These are phyloP conservation scores for Phocoena phocoena DNA, from an alignment of 2,113 vertebrate species.

Conservation along the genomic window DNA sequence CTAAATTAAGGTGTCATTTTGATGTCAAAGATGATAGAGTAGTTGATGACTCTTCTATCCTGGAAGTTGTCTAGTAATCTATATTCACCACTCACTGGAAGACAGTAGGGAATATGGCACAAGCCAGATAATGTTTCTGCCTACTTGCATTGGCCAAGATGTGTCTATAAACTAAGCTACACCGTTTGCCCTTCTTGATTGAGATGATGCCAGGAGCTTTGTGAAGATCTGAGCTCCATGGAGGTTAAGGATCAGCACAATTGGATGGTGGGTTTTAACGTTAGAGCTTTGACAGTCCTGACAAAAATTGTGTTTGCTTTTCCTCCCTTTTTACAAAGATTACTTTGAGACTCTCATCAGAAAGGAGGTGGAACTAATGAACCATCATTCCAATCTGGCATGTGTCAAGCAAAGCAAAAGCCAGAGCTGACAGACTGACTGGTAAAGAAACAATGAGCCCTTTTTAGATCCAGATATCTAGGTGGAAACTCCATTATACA, in stretches of 20 bases:
- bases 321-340: background rate
- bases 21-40: too few relatives aligned
- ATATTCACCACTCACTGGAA: background rate
- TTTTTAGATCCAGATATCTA: background rate
- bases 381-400: background rate
- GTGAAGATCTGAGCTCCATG: background rate
- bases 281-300: background rate
- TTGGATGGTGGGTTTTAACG: background rate
- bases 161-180: background rate
- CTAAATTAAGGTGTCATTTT: background rate
- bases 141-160: background rate
- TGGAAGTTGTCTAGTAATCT: background rate
- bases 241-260: background rate
- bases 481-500: background rate
- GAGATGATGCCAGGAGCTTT: background rate
- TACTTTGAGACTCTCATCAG: background rate
- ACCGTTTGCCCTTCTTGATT: background rate
- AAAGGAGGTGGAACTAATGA: background rate
- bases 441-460: background rate
- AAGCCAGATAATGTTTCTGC: background rate
- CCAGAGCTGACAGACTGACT: background rate
- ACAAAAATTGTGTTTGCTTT: background rate
- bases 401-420: background rate
- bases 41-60: background rate
- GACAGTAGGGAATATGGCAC: background rate